Evolutionary conservation across 2,113 vertebrate species (phyloP).

Genomic region (Chascanopsetta lugubris): DNA sequence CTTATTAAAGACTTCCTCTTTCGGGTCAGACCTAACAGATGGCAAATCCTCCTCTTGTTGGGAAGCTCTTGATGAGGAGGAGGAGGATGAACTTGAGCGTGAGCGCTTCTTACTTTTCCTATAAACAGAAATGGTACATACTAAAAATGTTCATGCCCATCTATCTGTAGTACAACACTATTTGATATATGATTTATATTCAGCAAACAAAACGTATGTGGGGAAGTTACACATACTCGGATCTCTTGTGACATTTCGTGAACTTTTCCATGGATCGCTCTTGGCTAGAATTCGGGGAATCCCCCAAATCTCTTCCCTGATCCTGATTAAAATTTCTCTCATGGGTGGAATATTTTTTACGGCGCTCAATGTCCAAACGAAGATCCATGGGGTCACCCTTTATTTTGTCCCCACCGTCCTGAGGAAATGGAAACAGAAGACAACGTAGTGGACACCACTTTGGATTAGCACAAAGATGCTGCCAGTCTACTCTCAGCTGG

Average conservation of each 20-base stretch:
- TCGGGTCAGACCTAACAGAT: conserved; percentile 83
- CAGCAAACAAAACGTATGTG: neutral
- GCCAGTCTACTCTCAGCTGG: conserved; percentile 41
- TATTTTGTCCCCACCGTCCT: conserved; percentile 87
- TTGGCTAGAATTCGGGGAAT: conserved; percentile 86
- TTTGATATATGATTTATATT: too few species aligned
- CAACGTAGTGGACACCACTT: conserved; percentile 73
- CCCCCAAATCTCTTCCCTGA: conserved; percentile 82
- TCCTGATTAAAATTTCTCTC: conserved; percentile 88
- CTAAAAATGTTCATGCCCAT: conserved; percentile 10
- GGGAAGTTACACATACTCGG: conserved; percentile 77
- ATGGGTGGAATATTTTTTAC: conserved; percentile 90
- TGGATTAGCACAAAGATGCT: conserved; percentile 63
- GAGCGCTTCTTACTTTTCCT: conserved; percentile 92
- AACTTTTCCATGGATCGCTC: conserved; percentile 88
- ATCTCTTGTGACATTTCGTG: conserved; percentile 88
- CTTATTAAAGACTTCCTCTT: conserved; percentile 84
- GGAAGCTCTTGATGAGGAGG: conserved; percentile 82
- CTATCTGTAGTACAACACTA: neutral
- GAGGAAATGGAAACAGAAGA: conserved; percentile 73
- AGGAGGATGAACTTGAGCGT: conserved; percentile 91
- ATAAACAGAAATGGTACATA: conserved; percentile 20
- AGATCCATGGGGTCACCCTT: conserved; percentile 93
- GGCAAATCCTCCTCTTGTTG: conserved; percentile 82
- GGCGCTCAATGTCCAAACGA: conserved; percentile 94